A percentile compares a stretch with the other conserved stretches of the same genome.
phyloP scores from a whole-genome alignment of 1,140 invertebrate species.

The Ostrea denselamellosa region DNA sequence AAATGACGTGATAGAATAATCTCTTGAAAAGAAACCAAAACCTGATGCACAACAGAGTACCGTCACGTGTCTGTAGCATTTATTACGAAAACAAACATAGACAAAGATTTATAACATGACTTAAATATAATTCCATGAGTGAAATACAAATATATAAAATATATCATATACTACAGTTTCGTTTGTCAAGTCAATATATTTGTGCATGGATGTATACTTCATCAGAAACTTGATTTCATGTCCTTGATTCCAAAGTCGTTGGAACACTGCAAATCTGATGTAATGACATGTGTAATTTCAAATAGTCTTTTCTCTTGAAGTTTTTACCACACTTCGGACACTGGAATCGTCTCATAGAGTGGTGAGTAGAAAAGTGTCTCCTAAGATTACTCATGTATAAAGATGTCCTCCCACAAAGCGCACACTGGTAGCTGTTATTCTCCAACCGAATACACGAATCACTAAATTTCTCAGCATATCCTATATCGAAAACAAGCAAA shows the following conservation, averaged over 20 bases:
- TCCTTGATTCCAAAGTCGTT: not conserved
- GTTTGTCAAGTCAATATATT: not conserved
- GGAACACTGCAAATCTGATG: not conserved
- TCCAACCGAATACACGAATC: slow-evolving; percentile 19
- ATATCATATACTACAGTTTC: not conserved
- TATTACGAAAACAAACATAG: not conserved
- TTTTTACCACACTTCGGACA: not conserved
- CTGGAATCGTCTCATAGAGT: not conserved
- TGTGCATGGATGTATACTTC: not conserved
- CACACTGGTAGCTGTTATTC: slow-evolving; percentile 25
- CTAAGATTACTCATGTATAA: slow-evolving; percentile 25
- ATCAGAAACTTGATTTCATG: not conserved
- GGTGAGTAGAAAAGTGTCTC: slow-evolving; percentile 10
- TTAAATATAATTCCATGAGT: not conserved
- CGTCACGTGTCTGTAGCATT: not conserved
- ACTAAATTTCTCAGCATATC: slow-evolving; percentile 18
- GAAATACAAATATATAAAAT: not conserved
- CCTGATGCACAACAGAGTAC: not conserved
- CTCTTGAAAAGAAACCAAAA: not conserved
- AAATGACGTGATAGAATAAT: not conserved
- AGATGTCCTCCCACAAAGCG: slow-evolving; percentile 14
- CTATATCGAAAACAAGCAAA: not conserved
- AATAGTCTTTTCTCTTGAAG: slow-evolving; percentile 38
- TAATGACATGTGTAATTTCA: not conserved
- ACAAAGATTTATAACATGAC: not conserved